Percentiles rank a stretch among this genome's conserved stretches.
Conservation (phyloP, 2,113 vertebrate species). For the Bufo bufo region DNA sequence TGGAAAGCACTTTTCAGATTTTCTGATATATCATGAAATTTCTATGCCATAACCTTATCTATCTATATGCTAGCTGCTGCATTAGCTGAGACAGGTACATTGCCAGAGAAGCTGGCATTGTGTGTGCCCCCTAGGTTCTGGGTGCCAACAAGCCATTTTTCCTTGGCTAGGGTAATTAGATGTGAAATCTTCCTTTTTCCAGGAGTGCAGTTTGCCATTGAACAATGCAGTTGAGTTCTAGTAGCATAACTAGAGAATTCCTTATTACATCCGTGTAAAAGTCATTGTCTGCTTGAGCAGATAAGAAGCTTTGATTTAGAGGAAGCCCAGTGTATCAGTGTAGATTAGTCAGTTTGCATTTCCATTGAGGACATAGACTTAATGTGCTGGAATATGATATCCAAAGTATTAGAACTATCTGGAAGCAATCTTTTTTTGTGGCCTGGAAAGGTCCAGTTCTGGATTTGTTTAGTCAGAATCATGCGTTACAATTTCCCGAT, state of each 20-base stretch:
- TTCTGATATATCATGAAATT: not conserved
- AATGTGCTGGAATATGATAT: not conserved
- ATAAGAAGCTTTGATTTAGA: conserved; percentile 21
- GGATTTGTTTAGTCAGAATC: conserved; percentile 1
- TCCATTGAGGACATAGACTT: conserved; percentile 4
- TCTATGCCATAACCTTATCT: not conserved
- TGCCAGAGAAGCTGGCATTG: not conserved
- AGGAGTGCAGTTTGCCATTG: not conserved
- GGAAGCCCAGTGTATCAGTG: conserved; percentile 4
- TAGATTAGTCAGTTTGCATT: conserved; percentile 3
- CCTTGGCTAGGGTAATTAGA: not conserved
- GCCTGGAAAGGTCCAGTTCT: not conserved
- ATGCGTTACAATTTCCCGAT: not conserved
- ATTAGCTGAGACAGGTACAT: not conserved
- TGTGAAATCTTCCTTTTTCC: not conserved
- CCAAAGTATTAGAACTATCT: not conserved
- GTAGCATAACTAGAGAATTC: not conserved
- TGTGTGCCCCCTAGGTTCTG: too few species aligned
- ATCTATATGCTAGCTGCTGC: too few species aligned
- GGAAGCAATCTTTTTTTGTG: not conserved
- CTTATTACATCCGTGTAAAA: not conserved
- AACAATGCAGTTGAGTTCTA: not conserved
- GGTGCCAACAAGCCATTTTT: not conserved
- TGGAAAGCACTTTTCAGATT: not conserved
- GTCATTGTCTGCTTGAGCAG: not conserved